These are phyloP conservation scores for Hyles lineata DNA, from an alignment of 2,888 invertebrate species.

Conservation along the genomic window DNA sequence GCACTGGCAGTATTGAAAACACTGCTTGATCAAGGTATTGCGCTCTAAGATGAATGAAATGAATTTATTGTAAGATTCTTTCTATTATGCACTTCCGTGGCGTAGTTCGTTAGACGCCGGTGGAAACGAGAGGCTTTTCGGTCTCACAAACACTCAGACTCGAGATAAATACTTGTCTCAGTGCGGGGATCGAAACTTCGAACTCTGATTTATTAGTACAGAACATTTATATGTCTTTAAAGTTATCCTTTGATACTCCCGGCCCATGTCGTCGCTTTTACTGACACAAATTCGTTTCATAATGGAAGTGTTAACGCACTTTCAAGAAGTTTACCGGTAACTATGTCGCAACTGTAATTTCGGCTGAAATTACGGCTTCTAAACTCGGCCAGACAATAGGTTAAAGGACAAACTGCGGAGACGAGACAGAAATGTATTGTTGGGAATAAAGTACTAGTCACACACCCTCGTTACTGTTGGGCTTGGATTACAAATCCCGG, in stretches of 20 bases:
- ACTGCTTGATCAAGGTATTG: too few species aligned
- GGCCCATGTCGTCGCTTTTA: neutral
- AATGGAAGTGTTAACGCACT: conserved; percentile 13
- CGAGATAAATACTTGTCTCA: too few species aligned
- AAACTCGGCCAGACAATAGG: conserved; percentile 11
- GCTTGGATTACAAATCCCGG: too few species aligned
- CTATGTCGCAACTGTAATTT: conserved; percentile 28
- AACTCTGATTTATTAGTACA: neutral
- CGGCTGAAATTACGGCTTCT: neutral
- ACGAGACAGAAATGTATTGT: conserved; percentile 3
- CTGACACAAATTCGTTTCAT: conserved; percentile 5
- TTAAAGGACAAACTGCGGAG: conserved; percentile 2
- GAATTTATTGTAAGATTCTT: too few species aligned
- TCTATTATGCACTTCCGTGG: too few species aligned
- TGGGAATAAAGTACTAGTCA: neutral
- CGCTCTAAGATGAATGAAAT: too few species aligned
- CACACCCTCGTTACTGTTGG: neutral
- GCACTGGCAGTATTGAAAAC: too few species aligned
- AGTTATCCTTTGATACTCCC: neutral
- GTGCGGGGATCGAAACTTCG: too few species aligned
- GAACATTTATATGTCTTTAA: neutral
- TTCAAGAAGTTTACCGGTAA: conserved; percentile 16
- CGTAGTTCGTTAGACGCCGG: too few species aligned
- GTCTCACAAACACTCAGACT: too few species aligned
- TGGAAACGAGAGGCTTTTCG: too few species aligned